Percentiles rank a stretch among this genome's conserved stretches.
phyloP scores from a whole-genome alignment of 2,113 vertebrate genomes.

The Muntiacus muntjak region DNA sequence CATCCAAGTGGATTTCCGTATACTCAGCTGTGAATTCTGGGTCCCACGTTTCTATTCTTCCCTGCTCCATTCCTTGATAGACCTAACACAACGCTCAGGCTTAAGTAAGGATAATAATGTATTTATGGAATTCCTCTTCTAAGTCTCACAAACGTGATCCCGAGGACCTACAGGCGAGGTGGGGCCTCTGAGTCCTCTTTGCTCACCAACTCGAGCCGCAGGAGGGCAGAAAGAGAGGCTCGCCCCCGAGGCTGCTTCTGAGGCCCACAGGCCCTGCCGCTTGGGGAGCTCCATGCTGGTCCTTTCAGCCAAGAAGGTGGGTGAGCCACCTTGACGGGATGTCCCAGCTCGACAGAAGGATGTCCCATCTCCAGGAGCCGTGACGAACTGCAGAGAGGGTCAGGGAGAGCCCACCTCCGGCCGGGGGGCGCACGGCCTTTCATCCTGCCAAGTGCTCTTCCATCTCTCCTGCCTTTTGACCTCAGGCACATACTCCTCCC shows the following conservation, averaged over 20 bases:
- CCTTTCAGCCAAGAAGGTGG: neutral
- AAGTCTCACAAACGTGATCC: neutral
- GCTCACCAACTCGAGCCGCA: neutral
- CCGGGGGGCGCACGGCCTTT: constrained; percentile 42
- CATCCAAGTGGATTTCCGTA: neutral
- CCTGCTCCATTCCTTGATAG: neutral
- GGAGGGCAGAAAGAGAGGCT: neutral
- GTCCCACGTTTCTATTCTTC: neutral
- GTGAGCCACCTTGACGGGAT: neutral
- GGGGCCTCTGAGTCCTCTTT: neutral
- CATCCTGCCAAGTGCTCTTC: constrained; percentile 55
- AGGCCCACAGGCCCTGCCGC: neutral
- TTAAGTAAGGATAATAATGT: neutral
- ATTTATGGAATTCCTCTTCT: neutral
- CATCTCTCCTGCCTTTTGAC: neutral
- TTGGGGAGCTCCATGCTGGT: neutral
- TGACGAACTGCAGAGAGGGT: constrained; percentile 2
- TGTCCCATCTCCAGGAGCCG: constrained; percentile 35
- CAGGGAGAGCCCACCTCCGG: constrained; percentile 66
- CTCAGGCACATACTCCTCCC: neutral
- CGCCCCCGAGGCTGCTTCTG: fast-evolving
- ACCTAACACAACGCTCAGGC: neutral
- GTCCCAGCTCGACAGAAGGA: neutral
- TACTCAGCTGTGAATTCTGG: neutral
- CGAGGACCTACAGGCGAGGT: neutral